Evolutionary conservation across 2,797 vertebrate species (phyloP).

Genomic region (Coluber constrictor): DNA sequence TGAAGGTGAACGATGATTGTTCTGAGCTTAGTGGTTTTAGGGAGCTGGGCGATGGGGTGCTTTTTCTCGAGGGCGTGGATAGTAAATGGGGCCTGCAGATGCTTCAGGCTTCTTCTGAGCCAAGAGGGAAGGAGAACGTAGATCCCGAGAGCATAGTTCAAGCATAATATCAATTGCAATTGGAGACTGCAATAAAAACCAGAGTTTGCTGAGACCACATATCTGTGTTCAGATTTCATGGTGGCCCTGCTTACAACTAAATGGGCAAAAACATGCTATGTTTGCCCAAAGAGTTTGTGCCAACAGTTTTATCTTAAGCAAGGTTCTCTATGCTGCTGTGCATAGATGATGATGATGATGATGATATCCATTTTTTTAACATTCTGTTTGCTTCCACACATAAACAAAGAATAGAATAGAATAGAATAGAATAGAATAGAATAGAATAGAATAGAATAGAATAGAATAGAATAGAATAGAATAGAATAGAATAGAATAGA

Average conservation of each 20-base stretch:
- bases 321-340: background rate
- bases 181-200: background rate
- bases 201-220: fast-evolving
- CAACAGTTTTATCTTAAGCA: background rate
- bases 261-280: background rate
- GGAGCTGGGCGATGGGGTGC: background rate
- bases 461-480: too few relatives aligned
- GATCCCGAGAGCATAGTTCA: background rate
- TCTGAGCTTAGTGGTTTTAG: background rate
- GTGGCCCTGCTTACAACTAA: background rate
- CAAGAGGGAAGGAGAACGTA: background rate
- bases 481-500: too few relatives aligned
- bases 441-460: too few relatives aligned
- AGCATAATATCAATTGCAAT: background rate
- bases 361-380: background rate
- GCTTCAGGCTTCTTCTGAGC: background rate
- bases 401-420: background rate
- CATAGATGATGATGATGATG: background rate
- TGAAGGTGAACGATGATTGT: slow-evolving; percentile 78
- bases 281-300: background rate
- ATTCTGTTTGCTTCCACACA: background rate
- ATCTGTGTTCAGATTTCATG: background rate
- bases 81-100: background rate
- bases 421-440: too few relatives aligned
- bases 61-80: background rate